Percentiles rank a stretch among this genome's conserved stretches.
These are phyloP conservation scores for Desmophyllum pertusum DNA, from an alignment of 92 coral and sea anemone species.

Conservation along the genomic window DNA sequence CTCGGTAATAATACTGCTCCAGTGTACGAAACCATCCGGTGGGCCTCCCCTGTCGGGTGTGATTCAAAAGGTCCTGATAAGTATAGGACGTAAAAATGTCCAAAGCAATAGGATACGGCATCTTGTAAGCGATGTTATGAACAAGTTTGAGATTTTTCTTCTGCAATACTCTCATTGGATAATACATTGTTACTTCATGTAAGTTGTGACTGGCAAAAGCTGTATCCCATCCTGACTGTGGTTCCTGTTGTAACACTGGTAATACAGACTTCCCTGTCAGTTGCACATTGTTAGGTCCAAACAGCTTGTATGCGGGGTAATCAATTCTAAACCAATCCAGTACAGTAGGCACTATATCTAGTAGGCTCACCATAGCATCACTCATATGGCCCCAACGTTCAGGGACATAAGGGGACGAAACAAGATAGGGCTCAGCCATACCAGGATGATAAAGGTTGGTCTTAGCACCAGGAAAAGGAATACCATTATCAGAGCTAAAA, in stretches of 20 bases:
- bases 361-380: slow-evolving; percentile 87
- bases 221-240: slow-evolving; percentile 79
- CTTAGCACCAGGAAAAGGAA: slow-evolving; percentile 89
- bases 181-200: slow-evolving; percentile 90
- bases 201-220: slow-evolving; percentile 92
- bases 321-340: slow-evolving; percentile 85
- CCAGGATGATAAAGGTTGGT: slow-evolving; percentile 92
- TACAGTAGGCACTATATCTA: slow-evolving; percentile 88
- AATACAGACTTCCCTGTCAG: slow-evolving; percentile 83
- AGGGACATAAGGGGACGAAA: slow-evolving; percentile 77
- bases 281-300: slow-evolving; percentile 63
- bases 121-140: slow-evolving; percentile 82
- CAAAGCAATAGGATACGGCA: slow-evolving; percentile 96
- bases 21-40: slow-evolving; percentile 85
- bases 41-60: slow-evolving; percentile 68
- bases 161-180: slow-evolving; percentile 89
- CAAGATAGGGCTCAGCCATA: slow-evolving; percentile 87
- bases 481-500: slow-evolving; percentile 94
- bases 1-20: slow-evolving; percentile 82
- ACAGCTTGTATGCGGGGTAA: slow-evolving; percentile 80
- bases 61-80: slow-evolving; percentile 85
- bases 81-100: slow-evolving; percentile 82
- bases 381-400: slow-evolving; percentile 81
- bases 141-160: slow-evolving; percentile 74
- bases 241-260: slow-evolving; percentile 71